phyloP scores from a whole-genome alignment of 2,113 vertebrate genomes.

The Pluvialis apricaria region DNA sequence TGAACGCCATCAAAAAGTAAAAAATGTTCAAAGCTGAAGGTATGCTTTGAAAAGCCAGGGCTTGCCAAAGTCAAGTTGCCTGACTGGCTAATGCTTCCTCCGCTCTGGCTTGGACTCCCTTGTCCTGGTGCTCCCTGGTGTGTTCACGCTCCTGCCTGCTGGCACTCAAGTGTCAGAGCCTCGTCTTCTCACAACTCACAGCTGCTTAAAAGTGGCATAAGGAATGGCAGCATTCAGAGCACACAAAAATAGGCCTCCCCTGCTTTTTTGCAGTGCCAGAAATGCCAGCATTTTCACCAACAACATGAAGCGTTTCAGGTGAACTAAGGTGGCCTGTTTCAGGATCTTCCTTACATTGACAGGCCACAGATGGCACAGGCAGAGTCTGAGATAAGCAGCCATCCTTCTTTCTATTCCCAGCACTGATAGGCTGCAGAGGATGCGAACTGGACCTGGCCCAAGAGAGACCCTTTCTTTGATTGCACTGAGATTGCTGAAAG shows the following conservation, averaged over 20 bases:
- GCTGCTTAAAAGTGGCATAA: not conserved
- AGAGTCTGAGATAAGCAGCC: not conserved
- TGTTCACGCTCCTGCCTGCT: not conserved
- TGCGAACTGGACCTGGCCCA: not conserved
- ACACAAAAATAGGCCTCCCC: not conserved
- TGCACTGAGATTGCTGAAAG: not conserved
- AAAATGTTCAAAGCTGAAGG: not conserved
- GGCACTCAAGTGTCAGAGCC: not conserved
- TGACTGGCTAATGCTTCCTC: not conserved
- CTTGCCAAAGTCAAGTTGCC: not conserved
- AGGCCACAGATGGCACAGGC: not conserved
- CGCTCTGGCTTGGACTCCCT: not conserved
- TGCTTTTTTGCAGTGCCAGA: not conserved
- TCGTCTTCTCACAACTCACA: not conserved
- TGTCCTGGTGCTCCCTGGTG: not conserved
- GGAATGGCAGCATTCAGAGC: not conserved
- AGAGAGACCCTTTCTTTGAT: not conserved
- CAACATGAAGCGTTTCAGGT: not conserved
- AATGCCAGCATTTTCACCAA: not conserved
- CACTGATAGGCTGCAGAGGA: not conserved
- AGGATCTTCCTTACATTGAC: not conserved
- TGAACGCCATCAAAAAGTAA: not conserved
- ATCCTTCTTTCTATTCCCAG: not conserved
- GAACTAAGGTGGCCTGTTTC: not conserved
- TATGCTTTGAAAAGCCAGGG: not conserved